phyloP scores from a whole-genome alignment of 2,888 invertebrate species.

The Bombylius discolor region DNA sequence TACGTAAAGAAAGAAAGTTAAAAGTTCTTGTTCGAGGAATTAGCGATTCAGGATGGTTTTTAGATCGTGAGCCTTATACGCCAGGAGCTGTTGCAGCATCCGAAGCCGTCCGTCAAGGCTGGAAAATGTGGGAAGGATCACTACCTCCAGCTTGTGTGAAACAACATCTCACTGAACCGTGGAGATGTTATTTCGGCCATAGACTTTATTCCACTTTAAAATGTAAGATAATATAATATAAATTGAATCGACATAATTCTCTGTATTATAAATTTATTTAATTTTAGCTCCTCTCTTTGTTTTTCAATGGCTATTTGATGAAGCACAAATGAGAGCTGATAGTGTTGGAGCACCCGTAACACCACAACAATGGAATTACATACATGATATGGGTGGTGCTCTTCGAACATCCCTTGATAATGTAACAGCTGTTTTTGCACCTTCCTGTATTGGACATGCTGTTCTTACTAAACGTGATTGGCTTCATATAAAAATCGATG shows the following conservation, averaged over 20 bases:
- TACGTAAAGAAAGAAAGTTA: slow-evolving; percentile 46
- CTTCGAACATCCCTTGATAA: slow-evolving; percentile 67
- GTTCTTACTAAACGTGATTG: slow-evolving; percentile 78
- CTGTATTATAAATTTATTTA: background rate
- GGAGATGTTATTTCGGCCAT: slow-evolving; percentile 90
- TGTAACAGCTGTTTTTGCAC: slow-evolving; percentile 82
- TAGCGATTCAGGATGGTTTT: slow-evolving; percentile 89
- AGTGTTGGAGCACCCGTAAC: slow-evolving; percentile 82
- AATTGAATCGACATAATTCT: background rate
- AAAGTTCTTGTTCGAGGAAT: slow-evolving; percentile 67
- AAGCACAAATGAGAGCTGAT: slow-evolving; percentile 85
- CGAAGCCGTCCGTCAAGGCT: slow-evolving; percentile 58
- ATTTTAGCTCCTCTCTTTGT: slow-evolving; percentile 69
- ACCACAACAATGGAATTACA: slow-evolving; percentile 85
- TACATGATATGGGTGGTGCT: slow-evolving; percentile 79
- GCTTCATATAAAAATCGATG: slow-evolving; percentile 72
- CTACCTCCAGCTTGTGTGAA: slow-evolving; percentile 65
- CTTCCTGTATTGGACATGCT: slow-evolving; percentile 86
- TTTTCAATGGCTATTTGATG: slow-evolving; percentile 91
- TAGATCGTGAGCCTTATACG: slow-evolving; percentile 68
- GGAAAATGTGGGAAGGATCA: slow-evolving; percentile 65
- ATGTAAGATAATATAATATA: slow-evolving; percentile 39
- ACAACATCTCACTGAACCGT: slow-evolving; percentile 58
- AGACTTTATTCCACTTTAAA: slow-evolving; percentile 72
- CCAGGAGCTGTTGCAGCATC: slow-evolving; percentile 48